These are phyloP conservation scores for Apostichopus leukothele DNA, from an alignment of 53 echinoderm and acorn worm genomes.

Conservation along the genomic window DNA sequence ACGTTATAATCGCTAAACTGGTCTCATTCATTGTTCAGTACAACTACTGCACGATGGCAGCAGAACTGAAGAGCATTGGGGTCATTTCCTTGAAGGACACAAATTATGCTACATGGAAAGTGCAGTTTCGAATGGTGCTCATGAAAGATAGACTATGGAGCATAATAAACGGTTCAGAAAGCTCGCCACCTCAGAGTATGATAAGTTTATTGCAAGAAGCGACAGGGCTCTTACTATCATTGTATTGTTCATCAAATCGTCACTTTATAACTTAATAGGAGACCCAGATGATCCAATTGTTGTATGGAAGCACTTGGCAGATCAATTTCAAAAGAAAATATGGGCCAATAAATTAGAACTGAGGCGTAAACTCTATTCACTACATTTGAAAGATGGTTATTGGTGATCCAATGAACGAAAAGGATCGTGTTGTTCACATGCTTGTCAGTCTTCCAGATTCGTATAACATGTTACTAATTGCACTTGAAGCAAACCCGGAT, in stretches of 20 bases:
- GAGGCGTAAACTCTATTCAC: slow-evolving; percentile 27
- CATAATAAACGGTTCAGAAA: not conserved
- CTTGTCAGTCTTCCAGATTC: slow-evolving; percentile 41
- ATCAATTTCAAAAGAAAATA: slow-evolving; percentile 31
- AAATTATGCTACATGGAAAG: slow-evolving; percentile 29
- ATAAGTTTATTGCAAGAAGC: slow-evolving; percentile 15
- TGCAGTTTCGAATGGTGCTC: slow-evolving; percentile 32
- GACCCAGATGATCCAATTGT: slow-evolving; percentile 1
- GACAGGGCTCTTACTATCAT: slow-evolving; percentile 31
- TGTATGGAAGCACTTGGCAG: slow-evolving; percentile 32
- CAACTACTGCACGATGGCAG: slow-evolving; percentile 11
- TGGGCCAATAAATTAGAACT: slow-evolving; percentile 30
- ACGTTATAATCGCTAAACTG: slow-evolving; percentile 29
- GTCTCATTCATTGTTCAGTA: not conserved
- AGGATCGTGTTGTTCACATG: slow-evolving; percentile 24
- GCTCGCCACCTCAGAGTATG: not conserved
- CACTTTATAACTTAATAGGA: slow-evolving; percentile 8
- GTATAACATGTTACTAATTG: slow-evolving; percentile 1
- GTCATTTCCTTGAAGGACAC: not conserved
- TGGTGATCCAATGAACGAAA: slow-evolving; percentile 18
- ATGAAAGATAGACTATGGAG: slow-evolving; percentile 20
- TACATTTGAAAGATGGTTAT: slow-evolving; percentile 33
- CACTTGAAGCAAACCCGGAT: slow-evolving; percentile 13
- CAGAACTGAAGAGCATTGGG: slow-evolving; percentile 14
- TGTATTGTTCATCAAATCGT: slow-evolving; percentile 28